These are phyloP conservation scores for Perognathus longimembris DNA, from an alignment of 2,113 vertebrate species.

Conservation along the genomic window DNA sequence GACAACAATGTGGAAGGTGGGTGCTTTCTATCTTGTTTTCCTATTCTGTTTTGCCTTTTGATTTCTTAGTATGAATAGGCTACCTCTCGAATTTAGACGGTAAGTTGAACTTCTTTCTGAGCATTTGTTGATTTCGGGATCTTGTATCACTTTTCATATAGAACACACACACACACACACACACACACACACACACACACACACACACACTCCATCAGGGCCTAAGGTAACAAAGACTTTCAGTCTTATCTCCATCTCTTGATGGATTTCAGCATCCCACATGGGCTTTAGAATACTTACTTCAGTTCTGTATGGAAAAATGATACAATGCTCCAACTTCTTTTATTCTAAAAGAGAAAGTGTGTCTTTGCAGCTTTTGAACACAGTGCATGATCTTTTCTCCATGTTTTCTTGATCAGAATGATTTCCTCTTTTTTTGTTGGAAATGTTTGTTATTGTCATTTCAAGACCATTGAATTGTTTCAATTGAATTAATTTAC, in stretches of 20 bases:
- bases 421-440: conserved; percentile 55
- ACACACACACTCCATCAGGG: too few relatives aligned
- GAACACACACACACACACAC: conserved; percentile 60
- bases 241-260: neutral
- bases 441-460: conserved; percentile 57
- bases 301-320: conserved; percentile 83
- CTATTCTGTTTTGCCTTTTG: conserved; percentile 83
- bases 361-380: conserved; percentile 58
- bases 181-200: too few relatives aligned
- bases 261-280: neutral
- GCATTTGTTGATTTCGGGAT: conserved; percentile 65
- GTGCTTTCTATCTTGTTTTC: conserved; percentile 91
- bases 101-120: conserved; percentile 85
- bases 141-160: conserved; percentile 80
- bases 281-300: conserved; percentile 16
- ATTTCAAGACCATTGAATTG: conserved; percentile 67
- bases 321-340: conserved; percentile 42
- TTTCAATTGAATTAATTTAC: conserved; percentile 56
- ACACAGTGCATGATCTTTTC: conserved; percentile 78
- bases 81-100: conserved; percentile 80
- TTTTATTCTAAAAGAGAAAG: conserved; percentile 47
- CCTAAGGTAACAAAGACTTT: neutral
- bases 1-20: conserved; percentile 98
- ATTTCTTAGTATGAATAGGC: conserved; percentile 82
- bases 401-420: conserved; percentile 63